Evolutionary conservation across 2,888 invertebrate species (phyloP).

Genomic region (Incurvaria masculella): DNA sequence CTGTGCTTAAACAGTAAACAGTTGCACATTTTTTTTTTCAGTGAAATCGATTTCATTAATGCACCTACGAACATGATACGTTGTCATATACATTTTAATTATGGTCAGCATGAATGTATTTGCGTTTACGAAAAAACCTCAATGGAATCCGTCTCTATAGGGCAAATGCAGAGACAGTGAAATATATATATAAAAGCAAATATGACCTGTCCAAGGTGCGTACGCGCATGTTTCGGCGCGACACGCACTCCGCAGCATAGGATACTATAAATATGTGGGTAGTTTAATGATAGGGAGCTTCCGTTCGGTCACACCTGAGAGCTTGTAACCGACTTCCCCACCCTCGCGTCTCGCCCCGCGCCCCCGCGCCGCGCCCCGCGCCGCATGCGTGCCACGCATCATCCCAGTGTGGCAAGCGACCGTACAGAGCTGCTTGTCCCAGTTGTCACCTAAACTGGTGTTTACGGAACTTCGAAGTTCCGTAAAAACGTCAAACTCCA

Average conservation of each 20-base stretch:
- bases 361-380: slow-evolving; percentile 32
- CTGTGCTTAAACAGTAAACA: too few relatives aligned
- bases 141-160: background rate
- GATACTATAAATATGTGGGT: slow-evolving; percentile 26
- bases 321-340: slow-evolving; percentile 51
- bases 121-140: background rate
- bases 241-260: too few relatives aligned
- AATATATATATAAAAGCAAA: too few relatives aligned
- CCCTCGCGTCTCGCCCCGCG: slow-evolving; percentile 9
- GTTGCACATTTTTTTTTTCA: too few relatives aligned
- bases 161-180: background rate
- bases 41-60: too few relatives aligned
- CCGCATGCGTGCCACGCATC: background rate
- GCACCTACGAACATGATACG: too few relatives aligned
- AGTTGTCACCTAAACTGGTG: too few relatives aligned
- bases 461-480: too few relatives aligned
- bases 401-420: background rate
- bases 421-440: too few relatives aligned
- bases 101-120: too few relatives aligned
- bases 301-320: slow-evolving; percentile 58
- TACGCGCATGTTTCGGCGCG: background rate
- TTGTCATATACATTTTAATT: too few relatives aligned
- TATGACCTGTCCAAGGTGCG: background rate
- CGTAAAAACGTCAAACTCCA: too few relatives aligned
- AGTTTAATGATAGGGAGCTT: slow-evolving; percentile 53